Evolutionary conservation across 1,140 invertebrate species (phyloP), one percentile per base, ranked within the genome.

Genomic region (Panagrolaimus sp.): DNA sequence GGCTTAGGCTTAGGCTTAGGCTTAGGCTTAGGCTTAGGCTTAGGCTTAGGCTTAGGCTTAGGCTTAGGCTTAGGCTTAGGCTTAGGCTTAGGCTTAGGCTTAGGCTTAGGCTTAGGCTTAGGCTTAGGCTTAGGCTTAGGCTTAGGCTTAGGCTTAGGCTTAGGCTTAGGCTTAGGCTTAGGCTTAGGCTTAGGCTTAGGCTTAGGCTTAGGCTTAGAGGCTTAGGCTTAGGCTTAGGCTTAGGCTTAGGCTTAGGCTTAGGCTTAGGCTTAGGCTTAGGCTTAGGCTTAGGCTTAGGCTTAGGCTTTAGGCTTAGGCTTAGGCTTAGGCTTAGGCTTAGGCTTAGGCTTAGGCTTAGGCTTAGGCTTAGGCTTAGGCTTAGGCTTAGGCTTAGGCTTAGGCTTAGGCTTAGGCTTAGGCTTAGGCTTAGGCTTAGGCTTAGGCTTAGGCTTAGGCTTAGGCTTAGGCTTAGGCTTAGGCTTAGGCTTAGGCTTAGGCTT

Each of bases 271-370:
- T 68, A 68, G 24, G 48, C 66, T 67, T 67, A 67, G 66, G 48
- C 66, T 67, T 67, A 67, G 66, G 48, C 66, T 67, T 67, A 67
- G 45, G 58, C 67, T 69, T 65, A 69, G 58, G 43, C 55, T 69
- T 65, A 69, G 67, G 58, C 67, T 62, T 65, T 65, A 69, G 55
- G 58, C 52, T 69, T 65, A 69, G 67, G 58, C 67, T 69, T 67
- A 69, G 67, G 58, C 67, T 69, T n/a, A n/a, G 45, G n/a, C 45
- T 46, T 68, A 68, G 67, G 52, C 48, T 68, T 65, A 68, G 55
- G 12, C 26, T 62, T 17, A 26, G 55, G 12, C 26, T 70, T 62
- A 62, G 55, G 24, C 55, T 62, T 62, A 62, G 55, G 24, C 55
- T 62, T 62, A 62, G 55, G 24, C 55, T 65, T 65, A 65, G 63